A percentile compares a stretch with the other conserved stretches of the same genome.
Conservation (phyloP, 2,888 invertebrate genomes). For the Lypha dubia region DNA sequence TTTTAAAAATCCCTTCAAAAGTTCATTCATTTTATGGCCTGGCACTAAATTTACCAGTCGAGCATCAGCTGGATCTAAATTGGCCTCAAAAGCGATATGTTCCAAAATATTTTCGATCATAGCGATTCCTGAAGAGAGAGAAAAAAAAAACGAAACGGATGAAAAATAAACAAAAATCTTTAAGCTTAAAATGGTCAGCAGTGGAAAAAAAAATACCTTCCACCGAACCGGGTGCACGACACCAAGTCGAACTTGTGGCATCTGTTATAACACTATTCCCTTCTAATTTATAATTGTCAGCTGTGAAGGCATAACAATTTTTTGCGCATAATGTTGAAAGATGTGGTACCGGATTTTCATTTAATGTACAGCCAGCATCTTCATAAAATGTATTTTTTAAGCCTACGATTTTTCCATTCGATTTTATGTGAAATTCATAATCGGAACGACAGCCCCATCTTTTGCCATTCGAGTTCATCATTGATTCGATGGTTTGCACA, state of each 20-base stretch:
- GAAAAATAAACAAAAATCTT: too few relatives aligned
- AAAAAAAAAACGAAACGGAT: neutral
- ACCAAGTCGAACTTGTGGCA: slow-evolving; percentile 87
- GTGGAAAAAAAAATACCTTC: slow-evolving; percentile 83
- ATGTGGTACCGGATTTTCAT: slow-evolving; percentile 84
- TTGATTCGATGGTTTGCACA: slow-evolving; percentile 87
- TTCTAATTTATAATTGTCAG: slow-evolving; percentile 86
- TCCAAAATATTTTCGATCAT: slow-evolving; percentile 87
- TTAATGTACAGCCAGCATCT: slow-evolving; percentile 84
- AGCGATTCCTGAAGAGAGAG: slow-evolving; percentile 81
- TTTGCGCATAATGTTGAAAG: slow-evolving; percentile 77
- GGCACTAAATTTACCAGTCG: slow-evolving; percentile 84
- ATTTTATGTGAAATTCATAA: slow-evolving; percentile 87
- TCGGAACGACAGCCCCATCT: slow-evolving; percentile 85
- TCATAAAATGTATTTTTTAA: slow-evolving; percentile 85
- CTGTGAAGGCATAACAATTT: slow-evolving; percentile 86
- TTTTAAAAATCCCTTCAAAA: slow-evolving; percentile 84
- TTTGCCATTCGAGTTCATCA: slow-evolving; percentile 88
- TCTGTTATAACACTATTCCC: slow-evolving; percentile 87
- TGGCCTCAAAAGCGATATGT: slow-evolving; percentile 85
- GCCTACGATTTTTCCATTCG: slow-evolving; percentile 87
- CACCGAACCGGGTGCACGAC: slow-evolving; percentile 86
- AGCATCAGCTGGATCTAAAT: slow-evolving; percentile 85
- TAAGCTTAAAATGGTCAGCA: neutral
- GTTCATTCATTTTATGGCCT: slow-evolving; percentile 79